Conservation (phyloP, 2,888 invertebrate genomes). For the Linhomoeus sp. region DNA sequence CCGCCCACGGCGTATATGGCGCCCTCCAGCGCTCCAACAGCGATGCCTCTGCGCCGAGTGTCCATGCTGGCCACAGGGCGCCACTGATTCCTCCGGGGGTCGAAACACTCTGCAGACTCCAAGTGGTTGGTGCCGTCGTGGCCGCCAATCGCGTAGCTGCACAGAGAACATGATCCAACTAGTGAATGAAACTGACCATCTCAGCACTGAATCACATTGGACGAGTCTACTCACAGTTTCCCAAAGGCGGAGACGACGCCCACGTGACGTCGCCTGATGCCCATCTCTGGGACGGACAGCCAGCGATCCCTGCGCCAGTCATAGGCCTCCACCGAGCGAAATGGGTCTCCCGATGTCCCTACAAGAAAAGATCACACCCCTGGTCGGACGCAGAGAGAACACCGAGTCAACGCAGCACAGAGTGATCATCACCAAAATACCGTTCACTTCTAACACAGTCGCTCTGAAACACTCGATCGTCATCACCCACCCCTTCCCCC, state of each 20-base stretch:
- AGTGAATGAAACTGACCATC: too few relatives aligned
- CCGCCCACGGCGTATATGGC: slow-evolving; percentile 37
- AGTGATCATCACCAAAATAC: too few relatives aligned
- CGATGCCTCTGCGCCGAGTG: slow-evolving; percentile 28
- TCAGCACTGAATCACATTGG: too few relatives aligned
- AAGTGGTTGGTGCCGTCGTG: slow-evolving; percentile 35
- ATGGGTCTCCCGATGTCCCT: slow-evolving; percentile 33
- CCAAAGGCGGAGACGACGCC: slow-evolving; percentile 32
- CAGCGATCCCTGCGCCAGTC: slow-evolving; percentile 32
- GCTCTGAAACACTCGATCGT: too few relatives aligned
- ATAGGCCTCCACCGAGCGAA: slow-evolving; percentile 32
- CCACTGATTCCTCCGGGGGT: slow-evolving; percentile 31
- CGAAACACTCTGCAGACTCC: slow-evolving; percentile 32
- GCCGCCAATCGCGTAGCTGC: slow-evolving; percentile 35
- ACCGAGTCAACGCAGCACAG: too few relatives aligned
- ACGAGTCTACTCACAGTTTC: slow-evolving; percentile 15
- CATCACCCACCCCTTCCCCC: slow-evolving; percentile 32
- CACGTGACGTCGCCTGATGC: slow-evolving; percentile 32
- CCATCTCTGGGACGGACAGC: slow-evolving; percentile 34
- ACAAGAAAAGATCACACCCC: too few relatives aligned
- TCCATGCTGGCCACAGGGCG: slow-evolving; percentile 16
- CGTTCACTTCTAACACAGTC: too few relatives aligned
- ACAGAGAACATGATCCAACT: too few relatives aligned
- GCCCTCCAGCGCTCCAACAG: slow-evolving; percentile 33
- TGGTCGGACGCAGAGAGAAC: too few relatives aligned